Percentiles rank a stretch among this genome's conserved stretches.
Evolutionary conservation across 2,797 vertebrate genomes (phyloP).

Genomic region (Cetoscarus ocellatus): DNA sequence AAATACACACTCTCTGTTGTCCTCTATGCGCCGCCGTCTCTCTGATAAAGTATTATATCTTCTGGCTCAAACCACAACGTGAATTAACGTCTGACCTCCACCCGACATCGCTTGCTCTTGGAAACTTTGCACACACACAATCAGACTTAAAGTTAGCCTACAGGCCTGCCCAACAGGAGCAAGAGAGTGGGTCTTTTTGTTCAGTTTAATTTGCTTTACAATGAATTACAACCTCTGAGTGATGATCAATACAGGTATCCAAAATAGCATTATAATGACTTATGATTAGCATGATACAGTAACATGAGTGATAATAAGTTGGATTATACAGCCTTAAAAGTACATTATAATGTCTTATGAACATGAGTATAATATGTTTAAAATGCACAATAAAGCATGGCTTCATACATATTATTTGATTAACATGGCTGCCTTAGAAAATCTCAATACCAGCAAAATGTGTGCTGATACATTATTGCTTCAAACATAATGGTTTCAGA

Average conservation of each 20-base stretch:
- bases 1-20: constrained; percentile 4
- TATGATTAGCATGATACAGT: too few relatives aligned
- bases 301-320: too few relatives aligned
- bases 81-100: constrained; percentile 15
- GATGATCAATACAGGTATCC: not conserved
- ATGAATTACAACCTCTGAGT: not conserved
- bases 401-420: too few relatives aligned
- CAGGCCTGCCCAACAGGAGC: not conserved
- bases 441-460: too few relatives aligned
- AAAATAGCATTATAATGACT: too few relatives aligned
- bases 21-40: not conserved
- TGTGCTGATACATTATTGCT: not conserved
- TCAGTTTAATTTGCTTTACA: not conserved
- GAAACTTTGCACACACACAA: not conserved
- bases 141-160: not conserved
- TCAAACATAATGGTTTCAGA: constrained; percentile 14
- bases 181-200: not conserved
- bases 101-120: not conserved
- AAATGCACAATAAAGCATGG: too few relatives aligned
- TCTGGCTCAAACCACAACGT: constrained; percentile 11
- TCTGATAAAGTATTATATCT: constrained; percentile 20
- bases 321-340: too few relatives aligned
- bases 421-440: too few relatives aligned
- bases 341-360: too few relatives aligned
- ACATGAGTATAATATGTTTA: too few relatives aligned